Evolutionary conservation across 2,113 vertebrate species (phyloP).

Genomic region (Lepus timidus): DNA sequence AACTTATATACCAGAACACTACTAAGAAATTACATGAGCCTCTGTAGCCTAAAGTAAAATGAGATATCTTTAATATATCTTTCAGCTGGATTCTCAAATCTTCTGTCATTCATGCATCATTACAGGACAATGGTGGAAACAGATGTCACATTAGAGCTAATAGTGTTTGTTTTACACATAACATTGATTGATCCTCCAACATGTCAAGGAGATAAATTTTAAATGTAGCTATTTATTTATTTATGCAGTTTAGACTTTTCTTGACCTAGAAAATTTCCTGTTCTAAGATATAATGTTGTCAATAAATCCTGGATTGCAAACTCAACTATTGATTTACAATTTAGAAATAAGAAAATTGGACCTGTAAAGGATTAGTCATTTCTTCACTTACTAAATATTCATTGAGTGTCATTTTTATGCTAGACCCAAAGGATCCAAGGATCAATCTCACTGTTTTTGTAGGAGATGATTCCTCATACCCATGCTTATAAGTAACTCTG

Average conservation of each 20-base stretch:
- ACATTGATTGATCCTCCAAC: neutral
- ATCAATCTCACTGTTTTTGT: neutral
- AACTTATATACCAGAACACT: neutral
- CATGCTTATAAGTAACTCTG: neutral
- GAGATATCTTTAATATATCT: neutral
- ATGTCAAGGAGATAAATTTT: constrained; percentile 59
- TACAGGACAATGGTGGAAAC: neutral
- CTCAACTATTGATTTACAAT: neutral
- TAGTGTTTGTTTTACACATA: constrained; percentile 20
- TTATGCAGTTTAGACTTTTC: neutral
- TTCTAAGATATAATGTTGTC: neutral
- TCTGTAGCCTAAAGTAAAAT: constrained; percentile 45
- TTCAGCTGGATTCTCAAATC: neutral
- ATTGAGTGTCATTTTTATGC: neutral
- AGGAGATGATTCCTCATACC: neutral
- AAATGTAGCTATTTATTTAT: constrained; percentile 52
- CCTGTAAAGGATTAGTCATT: neutral
- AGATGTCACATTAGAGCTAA: neutral
- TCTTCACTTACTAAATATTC: neutral
- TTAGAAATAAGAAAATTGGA: constrained; percentile 16
- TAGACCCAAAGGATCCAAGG: neutral
- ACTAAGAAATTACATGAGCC: neutral
- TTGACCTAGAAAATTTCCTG: constrained; percentile 29
- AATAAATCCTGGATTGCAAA: constrained; percentile 22
- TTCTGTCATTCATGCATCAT: constrained; percentile 26